phyloP scores from a whole-genome alignment of 2,797 vertebrate species.

The Thripadectes ignobilis region DNA sequence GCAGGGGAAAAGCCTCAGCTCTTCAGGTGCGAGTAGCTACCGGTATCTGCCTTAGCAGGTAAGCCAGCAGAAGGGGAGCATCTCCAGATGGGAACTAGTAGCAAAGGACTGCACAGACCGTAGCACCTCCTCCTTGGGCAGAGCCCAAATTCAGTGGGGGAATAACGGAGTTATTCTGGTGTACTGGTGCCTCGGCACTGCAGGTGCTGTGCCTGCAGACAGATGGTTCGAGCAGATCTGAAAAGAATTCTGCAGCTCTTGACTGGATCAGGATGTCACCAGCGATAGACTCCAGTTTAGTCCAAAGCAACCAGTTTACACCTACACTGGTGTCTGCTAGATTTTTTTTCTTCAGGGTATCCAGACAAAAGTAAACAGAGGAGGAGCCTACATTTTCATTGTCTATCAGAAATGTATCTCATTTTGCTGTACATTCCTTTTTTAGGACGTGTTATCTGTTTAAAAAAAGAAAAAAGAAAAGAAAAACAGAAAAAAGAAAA shows the following conservation, averaged over 20 bases:
- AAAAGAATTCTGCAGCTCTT: constrained; percentile 24
- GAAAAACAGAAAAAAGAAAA: constrained; percentile 4
- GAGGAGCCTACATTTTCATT: constrained; percentile 72
- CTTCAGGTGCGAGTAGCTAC: neutral
- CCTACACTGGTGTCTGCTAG: constrained; percentile 1
- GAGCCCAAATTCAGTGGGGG: neutral
- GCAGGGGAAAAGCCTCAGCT: neutral
- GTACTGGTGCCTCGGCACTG: neutral
- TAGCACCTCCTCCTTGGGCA: neutral
- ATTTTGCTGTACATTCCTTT: constrained; percentile 88
- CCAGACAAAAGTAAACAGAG: constrained; percentile 60
- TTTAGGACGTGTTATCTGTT: constrained; percentile 93
- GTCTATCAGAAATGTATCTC: constrained; percentile 79
- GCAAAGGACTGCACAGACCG: constrained; percentile 3
- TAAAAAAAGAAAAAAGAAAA: constrained; percentile 54
- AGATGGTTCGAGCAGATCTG: neutral
- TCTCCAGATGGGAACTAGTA: neutral
- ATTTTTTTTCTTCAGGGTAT: constrained; percentile 44
- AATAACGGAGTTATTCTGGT: neutral
- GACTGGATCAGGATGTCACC: constrained; percentile 44
- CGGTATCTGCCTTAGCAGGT: neutral
- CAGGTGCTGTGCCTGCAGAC: neutral
- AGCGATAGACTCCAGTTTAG: constrained; percentile 21
- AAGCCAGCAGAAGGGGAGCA: neutral
- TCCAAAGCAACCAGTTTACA: constrained; percentile 23